A percentile compares a stretch with the other conserved stretches of the same genome.
Conservation (phyloP, 2,797 vertebrate genomes). For the Salmo trutta region DNA sequence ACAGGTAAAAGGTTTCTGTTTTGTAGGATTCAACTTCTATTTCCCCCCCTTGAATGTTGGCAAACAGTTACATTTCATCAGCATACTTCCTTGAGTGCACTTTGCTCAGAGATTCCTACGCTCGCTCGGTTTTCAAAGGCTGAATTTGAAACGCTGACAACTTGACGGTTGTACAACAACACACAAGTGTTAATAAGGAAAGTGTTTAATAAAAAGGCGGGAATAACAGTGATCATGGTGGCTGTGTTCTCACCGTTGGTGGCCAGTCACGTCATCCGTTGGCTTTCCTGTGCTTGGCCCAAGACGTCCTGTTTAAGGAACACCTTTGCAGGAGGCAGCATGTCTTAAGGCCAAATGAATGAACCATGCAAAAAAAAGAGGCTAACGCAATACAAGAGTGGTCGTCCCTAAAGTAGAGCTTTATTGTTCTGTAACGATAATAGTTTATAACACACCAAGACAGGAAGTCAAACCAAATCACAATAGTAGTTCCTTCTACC, state of each 20-base stretch:
- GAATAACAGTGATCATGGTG: neutral
- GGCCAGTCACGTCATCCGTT: neutral
- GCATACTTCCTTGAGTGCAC: conserved; percentile 1
- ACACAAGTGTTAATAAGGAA: conserved; percentile 13
- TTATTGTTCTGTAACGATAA: neutral
- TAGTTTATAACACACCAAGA: neutral
- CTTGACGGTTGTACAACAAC: neutral
- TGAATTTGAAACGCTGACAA: neutral
- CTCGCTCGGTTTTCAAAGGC: neutral
- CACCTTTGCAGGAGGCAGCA: neutral
- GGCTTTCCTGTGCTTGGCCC: neutral
- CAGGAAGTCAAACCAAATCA: neutral
- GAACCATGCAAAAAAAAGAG: neutral
- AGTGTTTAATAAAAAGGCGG: neutral
- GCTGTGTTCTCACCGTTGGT: neutral
- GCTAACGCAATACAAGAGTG: neutral
- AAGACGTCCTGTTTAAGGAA: neutral
- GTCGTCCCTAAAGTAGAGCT: neutral
- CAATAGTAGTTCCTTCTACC: too few relatives aligned
- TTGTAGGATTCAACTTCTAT: neutral
- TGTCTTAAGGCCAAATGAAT: neutral
- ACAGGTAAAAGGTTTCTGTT: neutral
- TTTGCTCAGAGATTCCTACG: neutral
- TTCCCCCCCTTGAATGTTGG: neutral
- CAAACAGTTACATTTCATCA: neutral